phyloP scores from a whole-genome alignment of 1,140 invertebrate genomes.

The Tyrophagus putrescentiae region DNA sequence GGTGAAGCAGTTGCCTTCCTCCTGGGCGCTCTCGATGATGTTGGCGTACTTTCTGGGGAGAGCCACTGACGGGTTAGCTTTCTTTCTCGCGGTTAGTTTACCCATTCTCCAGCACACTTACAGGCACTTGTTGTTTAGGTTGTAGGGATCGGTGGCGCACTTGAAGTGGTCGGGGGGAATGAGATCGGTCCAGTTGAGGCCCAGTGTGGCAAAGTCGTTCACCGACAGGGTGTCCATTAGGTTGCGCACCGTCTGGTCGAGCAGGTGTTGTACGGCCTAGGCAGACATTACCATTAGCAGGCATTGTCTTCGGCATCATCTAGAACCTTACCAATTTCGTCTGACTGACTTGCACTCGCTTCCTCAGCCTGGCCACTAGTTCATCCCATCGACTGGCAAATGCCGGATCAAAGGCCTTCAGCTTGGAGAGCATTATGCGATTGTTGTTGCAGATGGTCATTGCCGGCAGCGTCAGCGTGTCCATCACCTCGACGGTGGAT shows the following conservation, averaged over 20 bases:
- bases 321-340: slow-evolving; percentile 8
- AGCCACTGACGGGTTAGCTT: too few relatives aligned
- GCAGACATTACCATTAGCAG: not conserved
- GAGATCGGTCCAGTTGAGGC: slow-evolving; percentile 7
- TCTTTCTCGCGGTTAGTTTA: too few relatives aligned
- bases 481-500: slow-evolving; percentile 25
- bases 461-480: slow-evolving; percentile 22
- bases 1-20: slow-evolving; percentile 15
- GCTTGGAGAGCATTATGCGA: slow-evolving; percentile 9
- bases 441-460: slow-evolving; percentile 27
- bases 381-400: slow-evolving; percentile 15
- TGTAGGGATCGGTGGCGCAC: slow-evolving; percentile 19
- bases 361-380: too few relatives aligned
- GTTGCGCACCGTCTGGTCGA: slow-evolving; percentile 9
- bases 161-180: slow-evolving; percentile 9
- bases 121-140: slow-evolving; percentile 16
- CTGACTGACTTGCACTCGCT: not conserved
- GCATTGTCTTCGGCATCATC: not conserved
- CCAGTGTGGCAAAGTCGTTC: slow-evolving; percentile 13
- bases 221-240: slow-evolving; percentile 15
- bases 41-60: slow-evolving; percentile 16
- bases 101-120: not conserved
- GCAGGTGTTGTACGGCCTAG: not conserved
- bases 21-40: slow-evolving; percentile 14
- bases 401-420: slow-evolving; percentile 2